Base-by-base conservation (phyloP, 1,140 invertebrate species). In the Tetraneura akinire region DNA sequence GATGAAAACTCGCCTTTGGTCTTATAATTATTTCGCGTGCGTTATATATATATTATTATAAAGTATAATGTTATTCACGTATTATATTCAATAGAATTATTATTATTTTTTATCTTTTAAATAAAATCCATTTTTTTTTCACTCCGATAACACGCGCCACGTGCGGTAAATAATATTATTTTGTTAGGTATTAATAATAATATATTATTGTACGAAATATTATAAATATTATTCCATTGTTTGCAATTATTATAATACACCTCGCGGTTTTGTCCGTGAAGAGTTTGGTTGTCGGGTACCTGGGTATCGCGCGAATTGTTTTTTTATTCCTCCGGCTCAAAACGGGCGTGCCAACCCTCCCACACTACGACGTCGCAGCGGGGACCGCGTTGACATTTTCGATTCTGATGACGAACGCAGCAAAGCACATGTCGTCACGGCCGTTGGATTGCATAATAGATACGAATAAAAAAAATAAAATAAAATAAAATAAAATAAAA, bases 371-470 rank as follows among this genome's bases (percentile, higher is more conserved):
- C 45, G 14, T 9, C 66, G 23, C 47, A n/a, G 5, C 14, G 11
- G 32, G 51, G 13, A 23, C 53, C 74, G 74, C 74, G 74, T 57
- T 78, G 74, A 78, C 74, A 78, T 78, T 78, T n/a, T 78, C 55
- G 74, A 78, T 78, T 78, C 60, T 45, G 55, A 78, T 29, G 26
- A 74, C 49, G 51, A 57, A 21, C 37, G 55, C 53, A 26, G 32
- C 57, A 29, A n/a, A 32, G 74, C 74, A 78, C 74, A 78, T 57
- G 74, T 78, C 74, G 74, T 78, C 74, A 78, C 74, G 74, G 74
- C 23, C 74, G 26, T 78, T 60, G 74, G 74, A 78, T 47, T 47
- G 37, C 74, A 62, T 45, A 62, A 60, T 47, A 60, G 74, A 62
- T 45, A 45, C 18, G 74, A 45, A 62, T 37, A 8, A 78, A 78